These are phyloP conservation scores for Hoplodrina blanda DNA, from an alignment of 2,888 invertebrate genomes.

Conservation along the genomic window DNA sequence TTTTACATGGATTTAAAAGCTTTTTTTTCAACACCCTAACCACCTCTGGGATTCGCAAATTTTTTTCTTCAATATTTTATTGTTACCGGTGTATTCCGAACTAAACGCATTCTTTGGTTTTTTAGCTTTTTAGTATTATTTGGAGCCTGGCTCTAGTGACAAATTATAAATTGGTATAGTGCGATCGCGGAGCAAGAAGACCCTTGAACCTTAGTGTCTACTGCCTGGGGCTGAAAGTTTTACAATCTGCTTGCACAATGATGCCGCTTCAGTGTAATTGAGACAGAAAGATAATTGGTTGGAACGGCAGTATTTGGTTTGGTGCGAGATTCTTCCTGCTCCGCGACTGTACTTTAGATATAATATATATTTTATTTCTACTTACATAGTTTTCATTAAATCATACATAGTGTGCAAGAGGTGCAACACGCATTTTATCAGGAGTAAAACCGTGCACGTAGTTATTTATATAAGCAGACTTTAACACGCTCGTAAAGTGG, in stretches of 20 bases:
- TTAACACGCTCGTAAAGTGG: background rate
- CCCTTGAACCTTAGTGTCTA: background rate
- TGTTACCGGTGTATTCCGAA: background rate
- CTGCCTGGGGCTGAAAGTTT: background rate
- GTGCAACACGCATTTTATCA: background rate
- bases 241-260: background rate
- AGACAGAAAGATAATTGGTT: too few species aligned
- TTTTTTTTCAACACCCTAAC: background rate
- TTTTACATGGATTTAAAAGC: background rate
- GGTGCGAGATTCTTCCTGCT: too few species aligned
- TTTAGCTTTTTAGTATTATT: too few species aligned
- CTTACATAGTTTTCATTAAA: too few species aligned
- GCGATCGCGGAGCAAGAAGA: background rate
- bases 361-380: too few species aligned
- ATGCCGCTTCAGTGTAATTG: too few species aligned
- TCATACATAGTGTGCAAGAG: too few species aligned
- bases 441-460: background rate
- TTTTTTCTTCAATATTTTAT: background rate
- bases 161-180: background rate
- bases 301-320: too few species aligned
- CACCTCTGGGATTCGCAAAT: background rate
- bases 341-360: too few species aligned
- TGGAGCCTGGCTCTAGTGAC: background rate
- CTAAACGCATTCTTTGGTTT: background rate
- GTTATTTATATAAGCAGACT: background rate